A percentile compares a stretch with the other conserved stretches of the same genome.
Conservation (phyloP, 2,113 vertebrate genomes). For the Amphiprion percula region DNA sequence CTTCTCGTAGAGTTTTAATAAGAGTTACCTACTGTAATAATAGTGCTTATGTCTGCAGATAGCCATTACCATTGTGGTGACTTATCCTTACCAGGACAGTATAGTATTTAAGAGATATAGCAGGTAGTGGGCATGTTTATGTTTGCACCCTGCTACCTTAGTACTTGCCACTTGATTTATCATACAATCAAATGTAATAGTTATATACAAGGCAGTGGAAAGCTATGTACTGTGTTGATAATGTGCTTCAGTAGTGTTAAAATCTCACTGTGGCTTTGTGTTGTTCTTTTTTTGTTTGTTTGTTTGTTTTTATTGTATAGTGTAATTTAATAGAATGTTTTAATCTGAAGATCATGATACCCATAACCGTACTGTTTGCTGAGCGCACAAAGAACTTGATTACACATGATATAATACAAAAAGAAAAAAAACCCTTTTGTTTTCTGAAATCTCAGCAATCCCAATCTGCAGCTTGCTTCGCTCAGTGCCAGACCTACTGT, state of each 20-base stretch:
- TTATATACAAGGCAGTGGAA: slow-evolving; percentile 5
- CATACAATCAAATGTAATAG: not conserved
- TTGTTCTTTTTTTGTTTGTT: too few species aligned
- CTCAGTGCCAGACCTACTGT: not conserved
- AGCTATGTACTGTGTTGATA: not conserved
- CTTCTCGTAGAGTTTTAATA: slow-evolving; percentile 34
- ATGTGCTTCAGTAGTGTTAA: not conserved
- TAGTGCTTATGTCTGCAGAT: slow-evolving; percentile 14
- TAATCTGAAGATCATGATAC: not conserved
- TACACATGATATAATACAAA: not conserved
- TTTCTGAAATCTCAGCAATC: not conserved
- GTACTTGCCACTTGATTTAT: slow-evolving; percentile 1
- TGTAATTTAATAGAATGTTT: not conserved
- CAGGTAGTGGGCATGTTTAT: not conserved
- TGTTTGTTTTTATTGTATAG: not conserved
- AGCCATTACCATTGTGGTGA: slow-evolving; percentile 5
- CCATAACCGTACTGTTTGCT: not conserved
- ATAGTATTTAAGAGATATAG: not conserved
- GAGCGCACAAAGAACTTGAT: not conserved
- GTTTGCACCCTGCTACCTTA: not conserved
- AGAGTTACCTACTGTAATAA: slow-evolving; percentile 17
- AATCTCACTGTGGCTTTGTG: not conserved
- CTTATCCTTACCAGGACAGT: not conserved
- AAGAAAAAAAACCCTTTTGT: not conserved
- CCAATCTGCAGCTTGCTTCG: not conserved